These are phyloP conservation scores for Parasteatoda lunata DNA, from an alignment of 2,888 invertebrate genomes.

Conservation along the genomic window DNA sequence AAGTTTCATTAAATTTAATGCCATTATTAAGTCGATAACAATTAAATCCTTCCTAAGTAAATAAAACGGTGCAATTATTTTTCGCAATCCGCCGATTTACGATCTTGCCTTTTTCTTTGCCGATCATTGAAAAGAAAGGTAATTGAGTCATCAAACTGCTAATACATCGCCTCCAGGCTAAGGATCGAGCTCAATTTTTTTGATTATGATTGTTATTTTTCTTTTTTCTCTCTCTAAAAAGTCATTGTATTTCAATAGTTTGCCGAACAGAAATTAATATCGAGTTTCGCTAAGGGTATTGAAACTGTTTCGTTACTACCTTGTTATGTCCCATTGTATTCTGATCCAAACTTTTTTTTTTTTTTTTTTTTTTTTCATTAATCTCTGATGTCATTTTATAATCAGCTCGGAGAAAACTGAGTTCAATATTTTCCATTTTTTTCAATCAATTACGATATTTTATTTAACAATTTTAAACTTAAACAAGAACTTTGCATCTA, in stretches of 20 bases:
- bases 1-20: conserved; percentile 64
- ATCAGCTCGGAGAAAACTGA: too few species aligned
- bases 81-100: conserved; percentile 60
- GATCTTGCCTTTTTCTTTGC: conserved; percentile 37
- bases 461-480: too few species aligned
- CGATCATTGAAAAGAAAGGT: conserved; percentile 37
- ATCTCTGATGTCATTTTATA: too few species aligned
- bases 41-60: conserved; percentile 62
- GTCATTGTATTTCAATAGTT: not conserved
- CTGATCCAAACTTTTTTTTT: not conserved
- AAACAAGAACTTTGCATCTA: too few species aligned
- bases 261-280: not conserved
- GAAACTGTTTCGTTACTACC: not conserved
- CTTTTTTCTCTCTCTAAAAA: not conserved
- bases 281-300: conserved; percentile 3
- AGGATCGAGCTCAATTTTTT: conserved; percentile 27
- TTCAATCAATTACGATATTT: too few species aligned
- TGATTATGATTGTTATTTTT: conserved; percentile 14
- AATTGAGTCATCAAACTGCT: conserved; percentile 62
- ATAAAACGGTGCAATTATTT: conserved; percentile 66
- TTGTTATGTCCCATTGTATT: not conserved
- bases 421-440: too few species aligned
- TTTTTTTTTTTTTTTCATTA: not conserved
- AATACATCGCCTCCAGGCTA: conserved; percentile 43
- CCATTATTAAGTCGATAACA: conserved; percentile 60